A percentile compares a stretch with the other conserved stretches of the same genome.
phyloP scores from a whole-genome alignment of 2,113 vertebrate species.

The Elephantulus edwardii region DNA sequence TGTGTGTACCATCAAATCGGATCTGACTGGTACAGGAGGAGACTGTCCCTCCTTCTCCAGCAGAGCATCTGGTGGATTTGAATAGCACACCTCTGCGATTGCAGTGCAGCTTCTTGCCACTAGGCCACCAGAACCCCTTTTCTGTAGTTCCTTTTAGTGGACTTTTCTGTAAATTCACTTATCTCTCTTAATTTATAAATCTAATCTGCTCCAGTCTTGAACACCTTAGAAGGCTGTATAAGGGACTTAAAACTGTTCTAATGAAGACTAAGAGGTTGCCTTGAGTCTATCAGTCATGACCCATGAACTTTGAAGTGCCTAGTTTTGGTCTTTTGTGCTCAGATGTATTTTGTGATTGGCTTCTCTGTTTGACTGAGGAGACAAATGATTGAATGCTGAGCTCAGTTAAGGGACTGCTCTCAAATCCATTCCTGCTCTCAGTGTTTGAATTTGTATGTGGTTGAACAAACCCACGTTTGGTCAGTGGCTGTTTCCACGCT shows the following conservation, averaged over 20 bases:
- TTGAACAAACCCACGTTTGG: conserved; percentile 26
- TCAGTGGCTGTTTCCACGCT: conserved; percentile 14
- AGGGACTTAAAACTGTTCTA: not conserved
- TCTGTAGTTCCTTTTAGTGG: not conserved
- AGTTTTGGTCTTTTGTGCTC: conserved; percentile 3
- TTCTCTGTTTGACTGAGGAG: not conserved
- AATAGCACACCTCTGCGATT: no score
- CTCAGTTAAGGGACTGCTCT: not conserved
- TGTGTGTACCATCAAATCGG: no score
- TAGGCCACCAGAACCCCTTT: no score
- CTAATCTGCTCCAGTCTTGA: not conserved
- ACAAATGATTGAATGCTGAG: not conserved
- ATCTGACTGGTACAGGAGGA: no score
- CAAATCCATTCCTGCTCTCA: not conserved
- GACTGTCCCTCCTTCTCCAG: no score
- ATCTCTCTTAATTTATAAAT: not conserved
- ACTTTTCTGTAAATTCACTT: not conserved
- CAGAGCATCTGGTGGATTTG: no score
- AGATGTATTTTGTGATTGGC: not conserved
- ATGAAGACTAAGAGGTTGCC: not conserved
- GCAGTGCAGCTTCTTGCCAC: no score
- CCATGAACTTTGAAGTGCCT: not conserved
- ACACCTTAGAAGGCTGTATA: not conserved
- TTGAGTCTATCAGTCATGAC: not conserved
- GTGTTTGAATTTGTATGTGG: conserved; percentile 51